Conservation (phyloP, 2,888 invertebrate genomes). For the Volucella bombylans region DNA sequence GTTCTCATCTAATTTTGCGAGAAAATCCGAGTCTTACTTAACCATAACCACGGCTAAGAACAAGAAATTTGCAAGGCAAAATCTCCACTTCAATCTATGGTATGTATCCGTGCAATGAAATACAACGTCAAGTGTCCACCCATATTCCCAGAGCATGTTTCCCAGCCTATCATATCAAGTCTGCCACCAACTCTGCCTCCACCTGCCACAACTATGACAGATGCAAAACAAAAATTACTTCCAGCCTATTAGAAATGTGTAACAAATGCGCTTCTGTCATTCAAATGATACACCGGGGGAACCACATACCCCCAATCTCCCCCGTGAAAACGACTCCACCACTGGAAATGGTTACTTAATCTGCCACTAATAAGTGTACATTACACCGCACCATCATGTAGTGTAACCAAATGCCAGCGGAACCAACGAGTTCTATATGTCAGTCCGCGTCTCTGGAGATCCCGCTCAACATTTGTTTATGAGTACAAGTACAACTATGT, state of each 20-base stretch:
- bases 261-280: conserved; percentile 27
- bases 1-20: not conserved
- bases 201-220: conserved; percentile 42
- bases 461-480: conserved; percentile 50
- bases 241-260: conserved; percentile 50
- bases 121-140: conserved; percentile 19
- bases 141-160: not conserved
- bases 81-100: not conserved
- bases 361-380: conserved; percentile 52
- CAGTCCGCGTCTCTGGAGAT: conserved; percentile 48
- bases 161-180: not conserved
- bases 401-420: conserved; percentile 45
- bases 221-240: conserved; percentile 59
- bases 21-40: not conserved
- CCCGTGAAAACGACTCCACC: not conserved
- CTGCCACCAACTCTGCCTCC: conserved; percentile 6
- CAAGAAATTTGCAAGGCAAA: conserved; percentile 9
- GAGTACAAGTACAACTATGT: not conserved
- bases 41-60: conserved; percentile 4
- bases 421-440: conserved; percentile 64
- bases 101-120: not conserved
- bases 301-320: conserved; percentile 18
- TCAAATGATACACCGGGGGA: conserved; percentile 47
- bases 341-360: conserved; percentile 54
- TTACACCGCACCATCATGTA: conserved; percentile 40